phyloP scores from a whole-genome alignment of 1,140 invertebrate species.

The Heliothis virescens region DNA sequence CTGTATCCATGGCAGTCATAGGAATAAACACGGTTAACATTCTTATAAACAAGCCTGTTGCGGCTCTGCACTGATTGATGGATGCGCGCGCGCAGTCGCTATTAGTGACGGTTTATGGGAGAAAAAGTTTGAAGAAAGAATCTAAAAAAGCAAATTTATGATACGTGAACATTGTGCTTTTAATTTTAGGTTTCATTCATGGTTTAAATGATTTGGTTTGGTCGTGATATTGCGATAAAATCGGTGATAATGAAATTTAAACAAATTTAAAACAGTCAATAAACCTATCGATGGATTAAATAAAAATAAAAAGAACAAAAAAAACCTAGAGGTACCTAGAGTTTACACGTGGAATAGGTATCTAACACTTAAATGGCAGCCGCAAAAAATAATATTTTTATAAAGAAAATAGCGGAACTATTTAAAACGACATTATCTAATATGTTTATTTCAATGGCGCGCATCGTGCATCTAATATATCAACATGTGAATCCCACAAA shows the following conservation, averaged over 20 bases:
- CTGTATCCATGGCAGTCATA: slow-evolving; percentile 64
- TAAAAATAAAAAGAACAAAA: neutral
- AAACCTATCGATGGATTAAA: no score
- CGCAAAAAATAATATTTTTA: slow-evolving; percentile 3
- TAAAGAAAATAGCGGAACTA: slow-evolving; percentile 27
- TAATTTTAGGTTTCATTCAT: slow-evolving; percentile 20
- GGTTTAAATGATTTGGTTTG: no score
- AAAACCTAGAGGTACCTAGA: neutral
- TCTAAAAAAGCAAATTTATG: slow-evolving; percentile 18
- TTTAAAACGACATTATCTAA: slow-evolving; percentile 48
- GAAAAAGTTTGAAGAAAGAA: slow-evolving; percentile 56
- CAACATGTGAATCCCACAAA: slow-evolving; percentile 42
- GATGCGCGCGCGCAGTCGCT: slow-evolving; percentile 61
- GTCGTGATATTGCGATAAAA: no score
- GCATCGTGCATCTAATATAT: slow-evolving; percentile 38
- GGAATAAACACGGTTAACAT: slow-evolving; percentile 83
- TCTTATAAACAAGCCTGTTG: slow-evolving; percentile 83
- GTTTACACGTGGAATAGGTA: no score
- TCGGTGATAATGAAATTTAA: neutral
- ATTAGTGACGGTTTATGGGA: slow-evolving; percentile 75
- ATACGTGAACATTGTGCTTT: slow-evolving; percentile 45
- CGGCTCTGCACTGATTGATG: slow-evolving; percentile 72
- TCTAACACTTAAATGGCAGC: neutral
- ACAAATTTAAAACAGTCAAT: no score
- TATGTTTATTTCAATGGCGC: slow-evolving; percentile 45